Evolutionary conservation across 1,140 invertebrate genomes (phyloP).

Genomic region (Batillaria attramentaria): DNA sequence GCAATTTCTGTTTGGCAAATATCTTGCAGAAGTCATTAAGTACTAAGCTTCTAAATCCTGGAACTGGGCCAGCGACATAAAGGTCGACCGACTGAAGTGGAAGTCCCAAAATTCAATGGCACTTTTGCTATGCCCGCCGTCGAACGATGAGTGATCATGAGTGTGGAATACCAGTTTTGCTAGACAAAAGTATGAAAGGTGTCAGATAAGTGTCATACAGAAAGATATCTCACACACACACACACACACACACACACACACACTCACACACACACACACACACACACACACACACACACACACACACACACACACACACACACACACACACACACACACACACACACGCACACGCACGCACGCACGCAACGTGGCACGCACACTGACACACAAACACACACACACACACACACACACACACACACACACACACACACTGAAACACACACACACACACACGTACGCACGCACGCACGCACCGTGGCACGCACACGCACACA

Average conservation of each 20-base stretch:
- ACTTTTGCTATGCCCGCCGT: too few species aligned
- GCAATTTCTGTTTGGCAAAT: too few species aligned
- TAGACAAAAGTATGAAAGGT: too few species aligned
- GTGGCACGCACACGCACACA: not conserved
- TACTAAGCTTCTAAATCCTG: too few species aligned
- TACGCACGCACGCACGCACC: not conserved
- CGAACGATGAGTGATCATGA: too few species aligned
- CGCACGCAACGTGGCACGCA: not conserved
- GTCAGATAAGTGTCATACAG: too few species aligned
- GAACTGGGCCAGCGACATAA: too few species aligned
- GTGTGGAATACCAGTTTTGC: too few species aligned
- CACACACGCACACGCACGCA: not conserved
- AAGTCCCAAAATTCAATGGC: too few species aligned
- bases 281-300: not conserved
- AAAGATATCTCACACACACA: not conserved
- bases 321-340: constrained; percentile 3
- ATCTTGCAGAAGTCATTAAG: too few species aligned
- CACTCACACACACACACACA: not conserved
- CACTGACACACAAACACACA: not conserved
- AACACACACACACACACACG: not conserved
- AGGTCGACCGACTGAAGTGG: too few species aligned
- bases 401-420: not conserved
- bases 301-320: not conserved
- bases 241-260: constrained; percentile 15
- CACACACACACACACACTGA: not conserved